Evolutionary conservation across 2,797 vertebrate species (phyloP).

Genomic region (Muscicapa comitata): DNA sequence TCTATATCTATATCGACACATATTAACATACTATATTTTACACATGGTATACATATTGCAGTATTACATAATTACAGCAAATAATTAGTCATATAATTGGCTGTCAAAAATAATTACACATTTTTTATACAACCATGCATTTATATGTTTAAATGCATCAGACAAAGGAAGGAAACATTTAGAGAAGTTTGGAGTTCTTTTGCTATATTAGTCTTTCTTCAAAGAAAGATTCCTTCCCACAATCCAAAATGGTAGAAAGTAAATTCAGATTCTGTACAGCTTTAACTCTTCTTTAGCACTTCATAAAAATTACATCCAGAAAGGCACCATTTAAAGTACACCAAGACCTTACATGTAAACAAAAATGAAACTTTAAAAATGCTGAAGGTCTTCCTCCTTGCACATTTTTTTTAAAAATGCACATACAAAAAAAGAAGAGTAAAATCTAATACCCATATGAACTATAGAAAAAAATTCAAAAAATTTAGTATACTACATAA

Average conservation of each 20-base stretch:
- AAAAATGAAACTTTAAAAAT: background rate
- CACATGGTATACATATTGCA: background rate
- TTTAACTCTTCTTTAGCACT: background rate
- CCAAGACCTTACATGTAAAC: background rate
- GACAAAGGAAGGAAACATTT: background rate
- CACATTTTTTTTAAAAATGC: background rate
- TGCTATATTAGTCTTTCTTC: background rate
- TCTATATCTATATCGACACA: rapidly evolving
- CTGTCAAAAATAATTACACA: rapidly evolving
- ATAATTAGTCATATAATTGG: background rate
- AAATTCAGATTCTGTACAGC: background rate
- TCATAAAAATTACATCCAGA: background rate
- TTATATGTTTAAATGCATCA: background rate
- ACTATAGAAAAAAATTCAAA: background rate
- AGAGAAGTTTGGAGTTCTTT: background rate
- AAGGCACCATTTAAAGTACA: background rate
- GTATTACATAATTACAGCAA: background rate
- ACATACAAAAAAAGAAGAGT: background rate
- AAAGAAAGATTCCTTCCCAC: background rate
- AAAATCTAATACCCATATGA: rapidly evolving
- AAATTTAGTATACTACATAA: background rate
- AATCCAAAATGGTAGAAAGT: background rate
- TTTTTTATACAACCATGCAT: background rate
- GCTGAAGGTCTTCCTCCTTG: background rate
- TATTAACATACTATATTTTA: background rate